phyloP scores from a whole-genome alignment of 1,140 invertebrate species.

The Dendrolimus kikuchii region DNA sequence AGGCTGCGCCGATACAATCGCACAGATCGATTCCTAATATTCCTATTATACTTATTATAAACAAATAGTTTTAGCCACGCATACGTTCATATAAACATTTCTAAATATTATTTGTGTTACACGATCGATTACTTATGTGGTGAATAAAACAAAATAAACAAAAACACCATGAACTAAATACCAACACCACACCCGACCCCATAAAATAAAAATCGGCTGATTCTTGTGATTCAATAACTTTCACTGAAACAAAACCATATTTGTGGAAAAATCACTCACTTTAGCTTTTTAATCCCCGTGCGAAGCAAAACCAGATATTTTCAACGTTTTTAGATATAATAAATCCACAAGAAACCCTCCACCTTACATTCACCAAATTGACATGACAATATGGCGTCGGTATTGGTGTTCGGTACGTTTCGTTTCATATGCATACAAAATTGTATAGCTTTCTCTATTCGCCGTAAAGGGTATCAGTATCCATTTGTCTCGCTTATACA shows the following conservation, averaged over 20 bases:
- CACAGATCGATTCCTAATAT: conserved; percentile 5
- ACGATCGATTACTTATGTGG: conserved; percentile 26
- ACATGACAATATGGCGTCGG: conserved; percentile 64
- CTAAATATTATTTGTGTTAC: conserved; percentile 23
- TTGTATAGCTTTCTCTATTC: conserved; percentile 23
- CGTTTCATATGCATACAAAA: conserved; percentile 6
- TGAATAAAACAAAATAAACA: conserved; percentile 59
- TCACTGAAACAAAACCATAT: neutral
- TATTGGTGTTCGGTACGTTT: conserved; percentile 18
- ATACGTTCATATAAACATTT: conserved; percentile 27
- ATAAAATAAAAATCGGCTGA: conserved; percentile 20
- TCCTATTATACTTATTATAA: too few species aligned
- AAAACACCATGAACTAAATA: conserved; percentile 55
- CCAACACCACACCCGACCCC: conserved; percentile 64
- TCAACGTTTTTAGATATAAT: conserved; percentile 27
- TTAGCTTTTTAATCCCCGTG: conserved; percentile 28
- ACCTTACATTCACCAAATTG: conserved; percentile 43
- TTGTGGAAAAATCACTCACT: conserved; percentile 21
- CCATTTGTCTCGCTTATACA: too few species aligned
- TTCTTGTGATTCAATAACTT: conserved; percentile 22
- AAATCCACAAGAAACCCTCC: conserved; percentile 38
- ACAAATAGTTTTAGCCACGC: neutral
- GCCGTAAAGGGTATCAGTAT: neutral
- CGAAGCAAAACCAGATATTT: conserved; percentile 17
- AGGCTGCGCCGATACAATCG: conserved; percentile 5